These are phyloP conservation scores for Alauda arvensis DNA, from an alignment of 2,797 vertebrate species.

Conservation along the genomic window DNA sequence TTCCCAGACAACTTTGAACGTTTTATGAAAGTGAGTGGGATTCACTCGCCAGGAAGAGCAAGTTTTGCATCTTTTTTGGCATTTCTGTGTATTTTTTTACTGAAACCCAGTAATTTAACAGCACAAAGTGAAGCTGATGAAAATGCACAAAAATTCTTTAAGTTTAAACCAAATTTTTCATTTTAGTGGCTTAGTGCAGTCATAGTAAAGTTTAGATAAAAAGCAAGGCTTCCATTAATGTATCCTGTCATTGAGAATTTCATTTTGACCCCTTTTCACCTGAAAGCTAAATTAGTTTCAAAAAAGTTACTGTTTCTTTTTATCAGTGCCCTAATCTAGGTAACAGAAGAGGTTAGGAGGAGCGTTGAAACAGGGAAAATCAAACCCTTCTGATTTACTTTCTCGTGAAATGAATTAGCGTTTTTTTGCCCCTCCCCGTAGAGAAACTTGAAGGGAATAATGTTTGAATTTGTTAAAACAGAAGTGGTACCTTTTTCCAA, in stretches of 20 bases:
- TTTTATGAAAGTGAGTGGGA: constrained; percentile 47
- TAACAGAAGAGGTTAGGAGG: background rate
- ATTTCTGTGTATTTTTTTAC: constrained; percentile 49
- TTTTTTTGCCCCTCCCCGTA: background rate
- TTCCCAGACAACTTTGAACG: constrained; percentile 25
- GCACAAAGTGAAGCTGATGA: constrained; percentile 44
- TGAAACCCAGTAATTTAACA: constrained; percentile 48
- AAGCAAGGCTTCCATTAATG: constrained; percentile 33
- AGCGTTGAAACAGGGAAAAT: background rate
- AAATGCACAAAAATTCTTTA: constrained; percentile 42
- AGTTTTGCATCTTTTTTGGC: constrained; percentile 55
- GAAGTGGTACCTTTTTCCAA: constrained; percentile 67
- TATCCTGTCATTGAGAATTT: background rate
- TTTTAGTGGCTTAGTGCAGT: constrained; percentile 26
- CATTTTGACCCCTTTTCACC: background rate
- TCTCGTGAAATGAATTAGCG: background rate
- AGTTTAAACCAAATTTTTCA: constrained; percentile 44
- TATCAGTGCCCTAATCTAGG: background rate
- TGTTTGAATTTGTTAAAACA: constrained; percentile 14
- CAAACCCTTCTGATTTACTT: constrained; percentile 8
- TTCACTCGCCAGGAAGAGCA: constrained; percentile 54
- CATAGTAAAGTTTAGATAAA: background rate
- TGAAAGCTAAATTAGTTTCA: background rate
- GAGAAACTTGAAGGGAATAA: constrained; percentile 39
- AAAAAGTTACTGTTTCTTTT: background rate